phyloP scores from a whole-genome alignment of 2,797 vertebrate genomes.

The Chelon auratus region DNA sequence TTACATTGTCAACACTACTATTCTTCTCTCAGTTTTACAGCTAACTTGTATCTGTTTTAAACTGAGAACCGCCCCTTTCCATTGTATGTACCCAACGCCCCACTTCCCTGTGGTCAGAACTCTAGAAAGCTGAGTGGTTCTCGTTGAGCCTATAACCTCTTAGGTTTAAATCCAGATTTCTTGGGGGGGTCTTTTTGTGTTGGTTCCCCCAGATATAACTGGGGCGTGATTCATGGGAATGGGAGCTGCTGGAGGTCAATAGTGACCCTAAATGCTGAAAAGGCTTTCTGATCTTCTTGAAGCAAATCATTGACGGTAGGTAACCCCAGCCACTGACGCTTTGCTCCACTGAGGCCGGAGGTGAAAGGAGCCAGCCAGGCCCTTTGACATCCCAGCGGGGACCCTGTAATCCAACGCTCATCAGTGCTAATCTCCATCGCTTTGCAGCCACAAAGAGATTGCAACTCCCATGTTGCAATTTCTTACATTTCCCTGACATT shows the following conservation, averaged over 20 bases:
- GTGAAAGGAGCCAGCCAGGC: constrained; percentile 64
- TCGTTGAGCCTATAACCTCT: constrained; percentile 48
- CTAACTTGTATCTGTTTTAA: constrained; percentile 7
- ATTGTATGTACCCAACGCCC: constrained; percentile 48
- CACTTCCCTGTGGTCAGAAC: constrained; percentile 42
- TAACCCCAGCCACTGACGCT: constrained; percentile 68
- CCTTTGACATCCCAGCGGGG: constrained; percentile 75
- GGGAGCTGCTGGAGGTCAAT: constrained; percentile 60
- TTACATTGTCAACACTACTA: background rate
- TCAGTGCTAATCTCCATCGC: constrained; percentile 72
- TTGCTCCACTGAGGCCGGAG: constrained; percentile 57
- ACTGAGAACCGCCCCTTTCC: constrained; percentile 31
- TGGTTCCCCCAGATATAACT: constrained; percentile 64
- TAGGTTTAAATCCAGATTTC: constrained; percentile 57
- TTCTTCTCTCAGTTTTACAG: background rate
- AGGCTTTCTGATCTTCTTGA: constrained; percentile 84
- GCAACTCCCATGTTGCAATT: constrained; percentile 39
- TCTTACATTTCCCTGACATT: constrained; percentile 33
- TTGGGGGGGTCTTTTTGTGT: constrained; percentile 54
- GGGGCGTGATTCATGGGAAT: constrained; percentile 66
- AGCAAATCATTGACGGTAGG: constrained; percentile 79
- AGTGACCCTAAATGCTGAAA: constrained; percentile 75
- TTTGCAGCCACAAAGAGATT: constrained; percentile 56
- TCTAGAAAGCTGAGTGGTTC: constrained; percentile 26
- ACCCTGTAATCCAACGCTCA: constrained; percentile 76